These are phyloP conservation scores for Upupa epops DNA, from an alignment of 2,113 vertebrate species.

Conservation along the genomic window DNA sequence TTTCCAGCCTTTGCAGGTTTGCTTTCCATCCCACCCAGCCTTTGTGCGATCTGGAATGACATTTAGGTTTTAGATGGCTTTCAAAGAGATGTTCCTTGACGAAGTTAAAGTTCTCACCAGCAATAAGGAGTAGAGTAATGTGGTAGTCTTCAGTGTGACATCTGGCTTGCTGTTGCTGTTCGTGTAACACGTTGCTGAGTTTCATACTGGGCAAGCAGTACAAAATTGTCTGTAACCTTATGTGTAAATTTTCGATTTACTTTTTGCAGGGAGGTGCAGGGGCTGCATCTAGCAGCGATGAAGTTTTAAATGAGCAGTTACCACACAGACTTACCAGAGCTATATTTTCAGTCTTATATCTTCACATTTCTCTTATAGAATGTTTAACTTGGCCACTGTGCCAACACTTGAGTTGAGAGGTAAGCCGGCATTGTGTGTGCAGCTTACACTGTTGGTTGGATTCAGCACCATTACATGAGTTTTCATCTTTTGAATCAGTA, in stretches of 20 bases:
- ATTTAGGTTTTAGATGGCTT: not conserved
- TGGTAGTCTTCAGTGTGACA: not conserved
- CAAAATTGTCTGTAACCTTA: too few species aligned
- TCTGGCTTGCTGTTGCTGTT: not conserved
- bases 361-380: not conserved
- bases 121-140: not conserved
- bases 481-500: not conserved
- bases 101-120: not conserved
- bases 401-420: not conserved
- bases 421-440: accelerated
- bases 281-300: not conserved
- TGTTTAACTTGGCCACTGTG: not conserved
- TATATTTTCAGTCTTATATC: not conserved
- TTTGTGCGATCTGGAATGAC: accelerated
- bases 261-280: not conserved
- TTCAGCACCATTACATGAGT: not conserved
- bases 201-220: not conserved
- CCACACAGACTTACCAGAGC: not conserved
- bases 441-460: not conserved
- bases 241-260: not conserved
- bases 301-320: not conserved
- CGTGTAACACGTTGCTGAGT: not conserved
- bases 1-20: not conserved
- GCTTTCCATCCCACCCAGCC: not conserved
- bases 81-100: not conserved